Evolutionary conservation across 2,888 invertebrate genomes (phyloP).

Genomic region (Troides aeacus): DNA sequence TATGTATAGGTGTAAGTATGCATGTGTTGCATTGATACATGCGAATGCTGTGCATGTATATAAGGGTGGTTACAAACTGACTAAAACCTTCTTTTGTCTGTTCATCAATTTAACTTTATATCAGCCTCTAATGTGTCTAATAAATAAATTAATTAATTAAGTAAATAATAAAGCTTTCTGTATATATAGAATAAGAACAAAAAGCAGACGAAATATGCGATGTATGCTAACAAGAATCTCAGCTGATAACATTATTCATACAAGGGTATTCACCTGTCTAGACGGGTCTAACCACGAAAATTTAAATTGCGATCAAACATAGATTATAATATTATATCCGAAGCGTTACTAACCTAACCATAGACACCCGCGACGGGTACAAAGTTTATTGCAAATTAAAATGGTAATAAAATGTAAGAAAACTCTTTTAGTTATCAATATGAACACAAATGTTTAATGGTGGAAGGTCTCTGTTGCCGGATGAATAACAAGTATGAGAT

Average conservation of each 20-base stretch:
- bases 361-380: neutral
- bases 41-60: too few species aligned
- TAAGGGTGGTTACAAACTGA: too few species aligned
- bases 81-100: too few species aligned
- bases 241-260: slow-evolving; percentile 22
- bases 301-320: neutral
- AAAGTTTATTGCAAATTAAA: neutral
- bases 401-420: neutral
- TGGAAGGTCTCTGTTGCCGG: too few species aligned
- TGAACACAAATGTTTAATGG: too few species aligned
- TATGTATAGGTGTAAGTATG: too few species aligned
- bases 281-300: slow-evolving; percentile 23
- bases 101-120: too few species aligned
- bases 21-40: too few species aligned
- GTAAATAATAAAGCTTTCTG: neutral
- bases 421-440: too few species aligned
- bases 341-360: neutral
- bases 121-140: too few species aligned
- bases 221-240: slow-evolving; percentile 7
- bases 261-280: slow-evolving; percentile 28
- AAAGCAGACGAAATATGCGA: neutral
- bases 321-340: slow-evolving; percentile 4
- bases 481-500: too few species aligned
- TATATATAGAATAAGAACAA: neutral
- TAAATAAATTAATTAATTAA: too few species aligned